These are phyloP conservation scores for Drosophila yooni DNA, from an alignment of 2,888 invertebrate species.

Conservation along the genomic window DNA sequence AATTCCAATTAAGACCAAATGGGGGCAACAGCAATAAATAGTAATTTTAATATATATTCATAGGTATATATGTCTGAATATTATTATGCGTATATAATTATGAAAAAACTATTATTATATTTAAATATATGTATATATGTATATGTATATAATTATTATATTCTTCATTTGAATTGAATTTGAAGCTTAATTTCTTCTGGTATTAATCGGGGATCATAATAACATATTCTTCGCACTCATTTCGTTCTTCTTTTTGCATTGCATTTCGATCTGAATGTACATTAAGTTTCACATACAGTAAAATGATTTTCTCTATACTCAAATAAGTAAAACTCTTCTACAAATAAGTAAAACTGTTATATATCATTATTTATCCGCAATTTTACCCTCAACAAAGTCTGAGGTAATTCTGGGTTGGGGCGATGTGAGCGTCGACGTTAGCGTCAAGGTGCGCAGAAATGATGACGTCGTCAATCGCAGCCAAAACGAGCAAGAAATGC, in stretches of 20 bases:
- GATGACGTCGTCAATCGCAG: conserved; percentile 68
- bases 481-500: conserved; percentile 9
- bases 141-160: not conserved
- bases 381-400: conserved; percentile 21
- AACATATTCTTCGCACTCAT: not conserved
- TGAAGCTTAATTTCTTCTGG: not conserved
- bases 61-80: not conserved
- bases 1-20: conserved; percentile 36
- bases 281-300: not conserved
- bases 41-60: not conserved
- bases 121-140: not conserved
- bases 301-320: not conserved
- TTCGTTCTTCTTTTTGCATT: not conserved
- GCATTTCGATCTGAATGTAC: not conserved
- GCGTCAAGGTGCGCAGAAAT: conserved; percentile 41
- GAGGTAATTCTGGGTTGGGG: conserved; percentile 38
- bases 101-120: no score
- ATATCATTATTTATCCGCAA: not conserved
- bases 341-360: not conserved
- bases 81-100: not conserved
- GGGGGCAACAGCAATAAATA: conserved; percentile 22
- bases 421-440: conserved; percentile 27
- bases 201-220: not conserved
- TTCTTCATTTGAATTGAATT: not conserved
- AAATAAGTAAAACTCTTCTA: not conserved